Conservation (phyloP, 1,140 invertebrate species). For the Ceratina japonica region DNA sequence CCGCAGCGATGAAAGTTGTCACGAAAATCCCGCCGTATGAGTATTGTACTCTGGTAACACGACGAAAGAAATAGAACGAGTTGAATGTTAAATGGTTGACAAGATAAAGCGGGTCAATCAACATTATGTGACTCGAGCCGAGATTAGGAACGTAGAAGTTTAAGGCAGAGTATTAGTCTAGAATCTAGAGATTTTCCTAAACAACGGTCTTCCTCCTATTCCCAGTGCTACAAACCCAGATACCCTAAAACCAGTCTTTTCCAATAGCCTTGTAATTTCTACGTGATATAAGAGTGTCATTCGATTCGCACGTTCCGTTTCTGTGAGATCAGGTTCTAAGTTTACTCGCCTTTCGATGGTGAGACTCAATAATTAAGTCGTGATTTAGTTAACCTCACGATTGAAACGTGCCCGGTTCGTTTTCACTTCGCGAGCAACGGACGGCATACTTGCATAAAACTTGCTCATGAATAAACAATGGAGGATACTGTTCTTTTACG, state of each 20-base stretch:
- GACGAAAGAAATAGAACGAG: no score
- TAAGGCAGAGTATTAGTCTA: no score
- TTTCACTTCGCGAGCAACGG: neutral
- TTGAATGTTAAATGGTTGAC: no score
- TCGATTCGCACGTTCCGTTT: neutral
- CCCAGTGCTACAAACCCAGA: neutral
- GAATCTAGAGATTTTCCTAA: no score
- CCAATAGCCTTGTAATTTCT: neutral
- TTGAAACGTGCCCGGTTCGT: neutral
- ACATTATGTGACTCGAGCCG: no score
- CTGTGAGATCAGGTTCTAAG: neutral
- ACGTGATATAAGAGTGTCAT: neutral
- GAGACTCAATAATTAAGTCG: neutral
- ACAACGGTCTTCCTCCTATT: neutral
- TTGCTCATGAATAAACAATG: conserved; percentile 36
- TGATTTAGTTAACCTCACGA: neutral
- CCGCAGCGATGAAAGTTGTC: neutral
- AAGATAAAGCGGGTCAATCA: no score
- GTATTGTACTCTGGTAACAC: no score
- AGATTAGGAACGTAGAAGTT: no score
- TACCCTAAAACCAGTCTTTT: neutral
- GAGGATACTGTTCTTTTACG: conserved; percentile 31
- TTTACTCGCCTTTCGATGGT: neutral
- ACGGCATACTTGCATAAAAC: neutral
- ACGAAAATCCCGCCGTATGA: neutral